Evolutionary conservation across 2,113 vertebrate species (phyloP), one percentile per base, ranked within the genome.

Genomic region (Parotia lawesii): DNA sequence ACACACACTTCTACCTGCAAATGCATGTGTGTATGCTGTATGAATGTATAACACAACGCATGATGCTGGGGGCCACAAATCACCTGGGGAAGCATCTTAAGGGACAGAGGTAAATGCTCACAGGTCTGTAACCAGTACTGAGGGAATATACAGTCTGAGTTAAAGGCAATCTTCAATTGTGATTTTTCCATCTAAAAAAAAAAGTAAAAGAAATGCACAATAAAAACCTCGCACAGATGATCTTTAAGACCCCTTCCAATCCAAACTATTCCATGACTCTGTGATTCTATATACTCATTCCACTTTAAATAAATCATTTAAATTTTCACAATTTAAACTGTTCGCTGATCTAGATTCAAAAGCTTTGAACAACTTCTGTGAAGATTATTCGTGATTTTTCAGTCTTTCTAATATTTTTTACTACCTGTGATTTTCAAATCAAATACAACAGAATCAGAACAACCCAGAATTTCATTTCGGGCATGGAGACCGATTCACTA

Each of bases 1-100:
- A 44, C 3, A 53, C 28, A 78, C 18, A 45, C 5, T 15, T 65
- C 38, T 3, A 31, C 9, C 72, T 27, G 48, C 29, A 60, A 6
- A 35, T 5, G 12, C 33, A 4, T 6, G 3, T 11, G 9, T 19
- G 29, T 22, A 40, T 16, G 22, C 33, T 64, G 15, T 8, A 35
- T 3, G 4, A 48, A 69, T 1, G 5, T 16, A 0, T 10, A 83
- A 61, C 1, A n/a, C 11, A 76, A 33, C 0, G 4, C 22, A 1
- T 10, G 29, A 86, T 35, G 20, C 37, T 48, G 60, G 14, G 15
- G 35, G 5, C 22, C 40, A 61, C 37, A 29, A 9, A 80, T 58
- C 78, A 45, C 23, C n/a, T 13, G 27, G 22, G 42, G 40, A 74
- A 76, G 35, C 51, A 67, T 19, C 64, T 37, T 48, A 60, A 82